Percentiles rank a stretch among this genome's conserved stretches.
Evolutionary conservation across 2,797 vertebrate species (phyloP).

Genomic region (Myotis planiceps): DNA sequence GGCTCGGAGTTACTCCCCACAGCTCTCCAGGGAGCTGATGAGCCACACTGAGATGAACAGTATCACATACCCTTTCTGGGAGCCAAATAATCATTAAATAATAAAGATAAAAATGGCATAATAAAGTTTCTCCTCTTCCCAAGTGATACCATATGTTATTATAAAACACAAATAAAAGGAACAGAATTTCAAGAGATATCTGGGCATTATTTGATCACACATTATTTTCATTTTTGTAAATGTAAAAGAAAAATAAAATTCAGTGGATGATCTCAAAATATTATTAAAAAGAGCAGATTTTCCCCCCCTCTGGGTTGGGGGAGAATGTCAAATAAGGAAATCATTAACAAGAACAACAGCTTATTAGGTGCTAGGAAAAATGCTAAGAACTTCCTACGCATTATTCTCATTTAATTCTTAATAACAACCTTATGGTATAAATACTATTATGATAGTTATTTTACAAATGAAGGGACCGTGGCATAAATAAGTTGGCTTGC

Average conservation of each 20-base stretch:
- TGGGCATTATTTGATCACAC: neutral
- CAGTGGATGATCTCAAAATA: neutral
- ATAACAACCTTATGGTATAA: neutral
- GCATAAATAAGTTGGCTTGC: neutral
- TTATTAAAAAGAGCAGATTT: neutral
- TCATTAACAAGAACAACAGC: neutral
- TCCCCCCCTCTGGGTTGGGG: neutral
- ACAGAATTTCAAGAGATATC: conserved; percentile 8
- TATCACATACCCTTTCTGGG: neutral
- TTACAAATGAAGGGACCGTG: neutral
- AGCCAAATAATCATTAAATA: conserved; percentile 36
- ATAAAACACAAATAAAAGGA: conserved; percentile 11
- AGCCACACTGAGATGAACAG: neutral
- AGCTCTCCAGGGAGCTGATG: neutral
- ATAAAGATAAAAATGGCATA: neutral
- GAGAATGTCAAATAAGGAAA: conserved; percentile 11
- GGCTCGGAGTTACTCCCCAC: neutral
- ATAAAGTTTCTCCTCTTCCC: neutral
- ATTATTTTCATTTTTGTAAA: conserved; percentile 34
- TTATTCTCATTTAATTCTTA: conserved; percentile 18
- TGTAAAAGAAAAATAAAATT: conserved; percentile 31
- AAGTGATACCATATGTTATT: neutral
- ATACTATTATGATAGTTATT: neutral
- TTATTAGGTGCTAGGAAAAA: conserved; percentile 5
- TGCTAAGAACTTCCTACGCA: neutral